phyloP scores from a whole-genome alignment of 2,888 invertebrate genomes.

The Amorpha juglandis region DNA sequence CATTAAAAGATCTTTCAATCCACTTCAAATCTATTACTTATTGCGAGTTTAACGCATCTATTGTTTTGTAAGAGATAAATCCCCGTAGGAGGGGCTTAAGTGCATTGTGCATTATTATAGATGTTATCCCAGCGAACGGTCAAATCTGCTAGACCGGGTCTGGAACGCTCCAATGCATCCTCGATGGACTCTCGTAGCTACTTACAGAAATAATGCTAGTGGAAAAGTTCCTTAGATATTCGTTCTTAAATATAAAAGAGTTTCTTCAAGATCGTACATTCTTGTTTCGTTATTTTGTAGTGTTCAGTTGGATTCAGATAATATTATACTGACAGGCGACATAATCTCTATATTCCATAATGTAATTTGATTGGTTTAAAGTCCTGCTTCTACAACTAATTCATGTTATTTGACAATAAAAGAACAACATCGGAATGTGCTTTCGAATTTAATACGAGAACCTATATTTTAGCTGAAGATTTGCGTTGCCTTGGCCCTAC shows the following conservation, averaged over 20 bases:
- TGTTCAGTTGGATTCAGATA: too few species aligned
- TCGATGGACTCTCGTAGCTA: conserved; percentile 33
- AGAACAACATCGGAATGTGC: too few species aligned
- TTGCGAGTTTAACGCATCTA: conserved; percentile 41
- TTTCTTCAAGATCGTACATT: not conserved
- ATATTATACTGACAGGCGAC: too few species aligned
- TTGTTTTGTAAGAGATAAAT: conserved; percentile 65
- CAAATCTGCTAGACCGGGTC: conserved; percentile 61
- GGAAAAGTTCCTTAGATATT: not conserved
- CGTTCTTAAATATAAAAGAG: not conserved
- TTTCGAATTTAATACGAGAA: too few species aligned
- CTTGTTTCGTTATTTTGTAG: too few species aligned
- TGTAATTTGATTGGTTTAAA: too few species aligned
- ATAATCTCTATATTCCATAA: too few species aligned
- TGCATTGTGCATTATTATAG: conserved; percentile 64
- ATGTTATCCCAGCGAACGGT: conserved; percentile 42
- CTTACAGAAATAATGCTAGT: conserved; percentile 1
- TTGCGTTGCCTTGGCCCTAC: too few species aligned
- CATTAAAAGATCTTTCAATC: not conserved
- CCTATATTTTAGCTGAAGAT: too few species aligned
- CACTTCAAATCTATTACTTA: conserved; percentile 36
- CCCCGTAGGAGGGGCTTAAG: conserved; percentile 56
- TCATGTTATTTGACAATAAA: too few species aligned
- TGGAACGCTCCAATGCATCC: conserved; percentile 30
- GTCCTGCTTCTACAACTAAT: too few species aligned